These are phyloP conservation scores for Gnathonemus longibarbis DNA, from an alignment of 2,113 vertebrate genomes.

Conservation along the genomic window DNA sequence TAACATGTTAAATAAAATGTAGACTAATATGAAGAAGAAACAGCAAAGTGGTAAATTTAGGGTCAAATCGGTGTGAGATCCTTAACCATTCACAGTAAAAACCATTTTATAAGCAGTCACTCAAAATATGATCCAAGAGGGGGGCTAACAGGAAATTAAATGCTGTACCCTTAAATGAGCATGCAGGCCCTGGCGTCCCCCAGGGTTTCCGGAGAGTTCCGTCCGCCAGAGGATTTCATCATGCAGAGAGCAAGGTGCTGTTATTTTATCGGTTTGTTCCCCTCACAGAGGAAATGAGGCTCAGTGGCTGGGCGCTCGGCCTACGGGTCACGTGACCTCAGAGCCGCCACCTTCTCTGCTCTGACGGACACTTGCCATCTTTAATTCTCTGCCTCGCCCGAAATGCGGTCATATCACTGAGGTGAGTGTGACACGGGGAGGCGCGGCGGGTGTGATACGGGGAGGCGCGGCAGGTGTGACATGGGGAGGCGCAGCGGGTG, in stretches of 20 bases:
- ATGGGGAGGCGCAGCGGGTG: too few species aligned
- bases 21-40: not conserved
- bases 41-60: not conserved
- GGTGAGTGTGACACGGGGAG: not conserved
- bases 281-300: not conserved
- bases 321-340: not conserved
- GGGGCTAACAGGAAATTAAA: not conserved
- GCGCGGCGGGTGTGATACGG: too few species aligned
- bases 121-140: not conserved
- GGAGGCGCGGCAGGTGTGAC: fast-evolving
- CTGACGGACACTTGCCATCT: not conserved
- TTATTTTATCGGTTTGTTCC: not conserved
- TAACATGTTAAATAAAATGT: not conserved
- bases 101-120: not conserved
- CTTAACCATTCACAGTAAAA: not conserved
- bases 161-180: not conserved
- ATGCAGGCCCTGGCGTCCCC: not conserved
- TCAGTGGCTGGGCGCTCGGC: not conserved
- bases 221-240: not conserved
- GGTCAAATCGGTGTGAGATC: not conserved
- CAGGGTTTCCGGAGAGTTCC: not conserved
- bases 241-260: too few species aligned
- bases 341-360: too few species aligned
- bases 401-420: not conserved
- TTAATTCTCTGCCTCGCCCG: not conserved